These are phyloP conservation scores for Eucera pruinosa DNA, from an alignment of 2,888 invertebrate genomes.

Conservation along the genomic window DNA sequence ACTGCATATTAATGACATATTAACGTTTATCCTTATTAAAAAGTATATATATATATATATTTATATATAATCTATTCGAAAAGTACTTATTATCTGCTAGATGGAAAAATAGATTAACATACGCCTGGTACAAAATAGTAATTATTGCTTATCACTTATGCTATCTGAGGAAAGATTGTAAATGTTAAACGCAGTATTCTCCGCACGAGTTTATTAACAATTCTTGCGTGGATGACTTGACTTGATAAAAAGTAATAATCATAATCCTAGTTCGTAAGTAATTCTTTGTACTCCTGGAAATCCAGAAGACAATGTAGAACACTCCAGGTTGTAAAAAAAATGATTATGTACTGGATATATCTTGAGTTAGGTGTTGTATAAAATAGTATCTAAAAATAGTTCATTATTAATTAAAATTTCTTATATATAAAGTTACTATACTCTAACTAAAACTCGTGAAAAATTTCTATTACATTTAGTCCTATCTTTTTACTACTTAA, in stretches of 20 bases:
- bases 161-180: constrained; percentile 55
- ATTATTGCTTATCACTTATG: constrained; percentile 58
- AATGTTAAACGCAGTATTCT: constrained; percentile 50
- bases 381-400: not conserved
- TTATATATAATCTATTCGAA: constrained; percentile 22
- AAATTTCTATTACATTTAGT: not conserved
- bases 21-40: constrained; percentile 44
- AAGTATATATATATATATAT: constrained; percentile 19
- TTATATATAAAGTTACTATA: not conserved
- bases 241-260: constrained; percentile 13
- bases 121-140: constrained; percentile 65
- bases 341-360: not conserved
- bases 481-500: not conserved
- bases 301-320: not conserved
- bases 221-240: constrained; percentile 23
- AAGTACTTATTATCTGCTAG: constrained; percentile 45
- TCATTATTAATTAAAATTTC: not conserved
- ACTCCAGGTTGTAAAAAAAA: not conserved
- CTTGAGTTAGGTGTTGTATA: not conserved
- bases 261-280: constrained; percentile 7
- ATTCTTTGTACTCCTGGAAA: constrained; percentile 36
- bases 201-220: constrained; percentile 30
- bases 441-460: constrained; percentile 6
- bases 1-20: constrained; percentile 50
- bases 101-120: constrained; percentile 63